Evolutionary conservation across 2,113 vertebrate species (phyloP), one percentile per base, ranked within the genome.

Genomic region (Gallinago paraguaiae): DNA sequence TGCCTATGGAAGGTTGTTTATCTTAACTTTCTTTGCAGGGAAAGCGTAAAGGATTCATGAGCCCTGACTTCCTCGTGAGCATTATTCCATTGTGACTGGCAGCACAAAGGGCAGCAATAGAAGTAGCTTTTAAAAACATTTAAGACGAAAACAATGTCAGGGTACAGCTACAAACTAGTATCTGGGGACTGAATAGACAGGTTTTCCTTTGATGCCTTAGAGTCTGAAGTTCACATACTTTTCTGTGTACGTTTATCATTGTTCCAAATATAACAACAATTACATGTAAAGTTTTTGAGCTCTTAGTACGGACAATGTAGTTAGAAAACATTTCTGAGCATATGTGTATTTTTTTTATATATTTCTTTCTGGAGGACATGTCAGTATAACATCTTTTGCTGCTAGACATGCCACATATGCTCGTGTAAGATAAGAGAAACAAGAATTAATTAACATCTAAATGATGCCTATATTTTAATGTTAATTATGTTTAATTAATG

Each of bases 391-490:
- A 16, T 78, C n/a, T 91, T 92, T 82, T 65, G 53, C 81, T 91
- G 50, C 17, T 60, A 83, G 74, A 87, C n/a, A 43, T 46, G 28
- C 2, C 10, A 67, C 64, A 51, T 65, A 81, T 84, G 56, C 13
- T 93, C 25, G 85, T 41, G 37, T 68, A 84, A 91, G 71, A 76
- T 72, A 94, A 92, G 45, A 15, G 56, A 94, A 97, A 74, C 46
- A 91, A 78, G 59, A 92, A 95, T 80, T 88, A 94, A 94, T 91
- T 91, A 92, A 57, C 60, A 79, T 93, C 59, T 72, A 95, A 87
- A 94, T 85, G 2, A 71, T 84, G 65, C 35, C 70, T 92, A 57
- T 77, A 93, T 93, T 90, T 94, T 76, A 87, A 93, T 92, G 45
- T 4, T 95, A 90, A 95, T 95, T 88, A 76, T 82, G 27, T 8